Conservation (phyloP, 2,797 vertebrate species). For the Sebastes hubbsi region DNA sequence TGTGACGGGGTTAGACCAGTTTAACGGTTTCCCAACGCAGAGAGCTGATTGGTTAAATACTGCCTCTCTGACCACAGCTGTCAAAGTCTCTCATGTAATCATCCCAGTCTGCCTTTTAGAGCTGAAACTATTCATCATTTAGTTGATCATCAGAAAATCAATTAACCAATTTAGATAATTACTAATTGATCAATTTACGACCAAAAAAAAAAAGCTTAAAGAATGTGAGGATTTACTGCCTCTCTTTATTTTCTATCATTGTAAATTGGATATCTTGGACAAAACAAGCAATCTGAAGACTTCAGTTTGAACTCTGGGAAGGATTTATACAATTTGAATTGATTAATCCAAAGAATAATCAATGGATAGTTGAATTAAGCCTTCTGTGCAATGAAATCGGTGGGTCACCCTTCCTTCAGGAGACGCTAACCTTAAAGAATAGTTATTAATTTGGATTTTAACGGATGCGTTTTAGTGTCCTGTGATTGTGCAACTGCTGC, state of each 20-base stretch:
- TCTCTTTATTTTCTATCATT: not conserved
- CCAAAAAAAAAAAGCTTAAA: not conserved
- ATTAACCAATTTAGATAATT: not conserved
- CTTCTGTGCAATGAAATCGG: no score
- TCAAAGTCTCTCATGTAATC: not conserved
- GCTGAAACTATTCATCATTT: not conserved
- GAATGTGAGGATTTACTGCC: no score
- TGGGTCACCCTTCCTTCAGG: not conserved
- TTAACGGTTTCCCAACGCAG: not conserved
- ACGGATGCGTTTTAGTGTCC: not conserved
- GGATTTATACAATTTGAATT: not conserved
- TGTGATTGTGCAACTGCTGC: not conserved
- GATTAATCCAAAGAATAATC: not conserved
- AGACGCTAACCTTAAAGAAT: not conserved
- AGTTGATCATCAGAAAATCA: not conserved
- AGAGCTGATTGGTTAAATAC: constrained; percentile 1
- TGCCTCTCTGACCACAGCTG: not conserved
- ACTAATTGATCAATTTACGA: not conserved
- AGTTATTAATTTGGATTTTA: not conserved
- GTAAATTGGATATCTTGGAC: not conserved
- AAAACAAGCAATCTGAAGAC: not conserved
- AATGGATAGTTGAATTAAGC: no score
- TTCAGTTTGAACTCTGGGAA: not conserved
- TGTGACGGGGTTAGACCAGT: constrained; percentile 6
- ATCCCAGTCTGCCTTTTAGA: not conserved